Base-by-base conservation (phyloP, 2,113 vertebrate genomes). In the Callorhinus ursinus region DNA sequence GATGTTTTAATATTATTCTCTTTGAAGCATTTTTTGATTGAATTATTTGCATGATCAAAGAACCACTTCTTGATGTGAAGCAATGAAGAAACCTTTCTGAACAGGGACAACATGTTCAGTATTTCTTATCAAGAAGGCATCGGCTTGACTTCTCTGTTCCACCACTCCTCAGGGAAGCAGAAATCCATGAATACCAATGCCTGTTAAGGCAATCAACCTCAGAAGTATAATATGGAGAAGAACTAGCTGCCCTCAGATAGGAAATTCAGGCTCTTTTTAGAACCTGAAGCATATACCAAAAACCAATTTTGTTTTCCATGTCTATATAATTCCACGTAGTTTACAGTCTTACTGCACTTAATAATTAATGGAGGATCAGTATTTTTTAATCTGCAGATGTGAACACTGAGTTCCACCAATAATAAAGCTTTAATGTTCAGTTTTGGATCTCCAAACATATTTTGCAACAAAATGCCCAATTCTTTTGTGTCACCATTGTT, bases 21-120 rank as follows among this genome's bases (percentile, higher is more conserved):
- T 76, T 63, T 72, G 39, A 96, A 88, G 31, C 28, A 85, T 53
- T 93, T 90, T 67, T 90, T 55, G 4, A 53, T 42, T 22, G 39
- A 79, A 36, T 91, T 92, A 28, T 59, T 93, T 95, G 19, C 57
- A 72, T 76, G 18, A 79, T 61, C 83, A 74, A 92, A 87, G 49
- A 89, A 82, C 7, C 28, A 53, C 22, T 81, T 88, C 42, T 86
- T 88, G 69, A 79, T 51, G 39, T 14, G 16, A 89, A 89, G 57
- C 22, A 67, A 80, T 61, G 39, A 95, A 46, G 15, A 90, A 74
- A 88, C 55, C 13, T 71, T 24, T 84, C 49, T 63, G 33, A 53
- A 61, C 5, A 39, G 8, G 5, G 49, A 46, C 6, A 55, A 46
- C 6, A 55, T 28, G 12, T 5, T 57, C n/a, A 63, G 7, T 5